Evolutionary conservation across 2,888 invertebrate genomes (phyloP), one percentile per base, ranked within the genome.

Genomic region (Amphipoea oculea): DNA sequence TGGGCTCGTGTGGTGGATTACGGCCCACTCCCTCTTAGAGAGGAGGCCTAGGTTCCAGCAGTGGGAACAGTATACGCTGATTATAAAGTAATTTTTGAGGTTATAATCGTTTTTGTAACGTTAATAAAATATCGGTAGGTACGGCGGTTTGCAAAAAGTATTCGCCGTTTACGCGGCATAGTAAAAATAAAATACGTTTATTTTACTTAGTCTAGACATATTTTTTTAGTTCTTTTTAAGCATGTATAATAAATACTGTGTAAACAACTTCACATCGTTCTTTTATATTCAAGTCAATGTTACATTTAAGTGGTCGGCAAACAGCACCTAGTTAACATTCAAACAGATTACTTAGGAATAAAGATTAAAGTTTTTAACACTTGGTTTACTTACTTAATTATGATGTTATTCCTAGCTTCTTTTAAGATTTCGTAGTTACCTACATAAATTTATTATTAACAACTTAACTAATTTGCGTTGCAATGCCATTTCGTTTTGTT

Each of bases 171-270:
- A 81, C 81, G 80, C 79, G 40, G 70, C 74, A 67, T 73, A 74
- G 74, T 86, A 85, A 82, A 89, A 87, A 83, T 80, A 83, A 83
- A 82, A 81, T 65, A 23, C 29, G 73, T 67, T 78, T 77, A 77
- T 81, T 78, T 85, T 85, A 70, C 73, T 51, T 69, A 67, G 89
- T 89, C 89, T 89, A 89, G 88, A 89, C 88, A 83, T 79, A 82
- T 81, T 82, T 83, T 78, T 73, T 71, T 65, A 40, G 48, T 76
- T 85, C 73, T 68, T 88, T 89, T 79, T 75, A 71, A 51, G 70
- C 68, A 66, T 74, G 76, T 76, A 66, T 83, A 83, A 84, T 81
- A 66, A 83, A 82, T 81, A 66, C 74, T 73, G 78, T 81, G 72
- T 84, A 86, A 86, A 84, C 84, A 78, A 79, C 80, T 69, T 51